Base-by-base conservation (phyloP, 1,140 invertebrate species). In the Procambarus clarkii region DNA sequence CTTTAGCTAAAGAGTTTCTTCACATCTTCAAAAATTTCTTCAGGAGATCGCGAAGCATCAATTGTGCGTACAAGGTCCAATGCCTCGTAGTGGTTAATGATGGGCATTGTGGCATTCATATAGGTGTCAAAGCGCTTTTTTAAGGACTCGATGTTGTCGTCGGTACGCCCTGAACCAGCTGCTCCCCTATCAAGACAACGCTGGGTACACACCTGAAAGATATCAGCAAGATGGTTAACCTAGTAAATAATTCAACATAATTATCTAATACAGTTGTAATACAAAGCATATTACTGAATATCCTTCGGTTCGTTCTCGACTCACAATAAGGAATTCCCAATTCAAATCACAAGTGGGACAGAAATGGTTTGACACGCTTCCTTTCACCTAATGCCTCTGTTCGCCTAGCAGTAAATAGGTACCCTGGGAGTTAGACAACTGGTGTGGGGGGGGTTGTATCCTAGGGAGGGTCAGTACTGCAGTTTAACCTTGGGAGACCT, bases 101-200 rank as follows among this genome's bases (percentile, higher is more conserved):
- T 99, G 2, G 98, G 98, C 95, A 98, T 96, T 0, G 99, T 99
- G 91, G 98, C 97, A 93, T 97, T 97, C 11, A 97, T 95, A 94
- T 98, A 99, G 0, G 98, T 99, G 86, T 97, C 95, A 92, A 99
- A 98, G 93, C 99, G 96, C 94, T 99, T 99, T 91, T 96, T 96
- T 45, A 99, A 95, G 93, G 97, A 98, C 90, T 99, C 98, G 58
- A 96, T 94, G 94, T 99, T 99, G 94, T 99, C 99, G 95, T 99
- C 99, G 2, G 97, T 96, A 34, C 99, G 96, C 0, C 98, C 98
- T 94, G 98, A 98, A 44, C 98, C 98, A 79, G 96, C 96, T 24
- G 97, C 96, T 1, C 98, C 98, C 74, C 99, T 96, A 7, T 96
- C 96, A 77, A 99, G 94, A 94, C 98, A 99, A 60, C 98, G 95